phyloP scores from a whole-genome alignment of 2,888 invertebrate genomes.

The Argyresthia albistria region DNA sequence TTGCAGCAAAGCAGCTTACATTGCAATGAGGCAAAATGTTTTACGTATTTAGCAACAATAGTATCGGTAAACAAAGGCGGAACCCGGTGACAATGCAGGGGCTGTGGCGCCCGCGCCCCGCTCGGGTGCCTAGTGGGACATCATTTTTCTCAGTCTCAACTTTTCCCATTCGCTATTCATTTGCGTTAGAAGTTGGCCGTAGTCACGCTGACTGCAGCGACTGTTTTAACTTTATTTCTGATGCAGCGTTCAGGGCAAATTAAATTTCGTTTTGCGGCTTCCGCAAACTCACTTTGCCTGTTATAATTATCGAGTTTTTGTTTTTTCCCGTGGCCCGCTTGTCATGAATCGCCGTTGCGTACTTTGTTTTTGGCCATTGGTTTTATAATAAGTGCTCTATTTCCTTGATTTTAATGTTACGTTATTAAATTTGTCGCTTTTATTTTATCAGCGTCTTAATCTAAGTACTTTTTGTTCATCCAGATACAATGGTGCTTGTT shows the following conservation, averaged over 20 bases:
- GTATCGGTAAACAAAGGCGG: constrained; percentile 43
- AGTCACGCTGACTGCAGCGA: constrained; percentile 61
- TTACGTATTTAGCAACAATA: constrained; percentile 48
- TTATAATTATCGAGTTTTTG: constrained; percentile 58
- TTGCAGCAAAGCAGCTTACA: too few species aligned
- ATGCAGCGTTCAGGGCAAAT: constrained; percentile 72
- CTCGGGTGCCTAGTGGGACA: constrained; percentile 43
- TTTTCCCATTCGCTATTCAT: constrained; percentile 72
- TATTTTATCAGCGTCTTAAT: not conserved
- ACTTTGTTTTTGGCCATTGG: constrained; percentile 30
- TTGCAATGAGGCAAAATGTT: constrained; percentile 15
- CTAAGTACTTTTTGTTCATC: too few species aligned
- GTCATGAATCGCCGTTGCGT: constrained; percentile 19
- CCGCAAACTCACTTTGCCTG: constrained; percentile 63
- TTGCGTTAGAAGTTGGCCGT: constrained; percentile 70
- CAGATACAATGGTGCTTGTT: too few species aligned
- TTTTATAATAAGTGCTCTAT: not conserved
- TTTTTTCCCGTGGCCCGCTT: constrained; percentile 23
- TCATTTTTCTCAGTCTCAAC: constrained; percentile 67
- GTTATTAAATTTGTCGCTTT: not conserved
- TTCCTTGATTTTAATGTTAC: not conserved
- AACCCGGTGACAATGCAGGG: constrained; percentile 34
- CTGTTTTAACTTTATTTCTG: constrained; percentile 73
- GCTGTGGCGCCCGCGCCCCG: constrained; percentile 25
- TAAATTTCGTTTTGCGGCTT: constrained; percentile 72